A percentile compares a stretch with the other conserved stretches of the same genome.
Conservation (phyloP, 2,888 invertebrate species). For the Leucophenga maculata region DNA sequence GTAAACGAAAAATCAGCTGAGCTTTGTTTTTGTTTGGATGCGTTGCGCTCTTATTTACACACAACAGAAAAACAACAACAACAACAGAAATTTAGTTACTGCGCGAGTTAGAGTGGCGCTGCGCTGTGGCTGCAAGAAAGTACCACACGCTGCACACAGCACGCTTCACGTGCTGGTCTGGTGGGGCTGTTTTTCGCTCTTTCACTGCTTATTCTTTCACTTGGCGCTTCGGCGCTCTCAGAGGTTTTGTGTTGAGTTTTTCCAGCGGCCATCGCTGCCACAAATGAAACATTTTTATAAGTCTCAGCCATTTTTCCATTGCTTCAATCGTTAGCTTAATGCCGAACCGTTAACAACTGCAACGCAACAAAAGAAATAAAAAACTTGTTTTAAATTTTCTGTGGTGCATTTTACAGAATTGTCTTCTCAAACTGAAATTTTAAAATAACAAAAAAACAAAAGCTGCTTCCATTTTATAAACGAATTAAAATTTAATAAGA, state of each 20-base stretch:
- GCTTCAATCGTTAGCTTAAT: conserved; percentile 71
- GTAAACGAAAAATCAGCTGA: conserved; percentile 58
- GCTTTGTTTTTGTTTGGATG: conserved; percentile 61
- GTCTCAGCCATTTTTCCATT: conserved; percentile 70
- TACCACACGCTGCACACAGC: not conserved
- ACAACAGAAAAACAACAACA: not conserved
- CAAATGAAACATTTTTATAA: too few relatives aligned
- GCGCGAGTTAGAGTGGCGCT: not conserved
- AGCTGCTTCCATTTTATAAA: not conserved
- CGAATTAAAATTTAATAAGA: conserved; percentile 26
- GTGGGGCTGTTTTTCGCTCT: conserved; percentile 32
- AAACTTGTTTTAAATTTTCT: not conserved
- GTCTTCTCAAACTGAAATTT: conserved; percentile 27
- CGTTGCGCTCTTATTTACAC: conserved; percentile 1
- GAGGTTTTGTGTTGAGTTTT: conserved; percentile 46
- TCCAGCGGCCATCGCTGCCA: conserved; percentile 36
- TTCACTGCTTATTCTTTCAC: conserved; percentile 33
- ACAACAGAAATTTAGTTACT: not conserved
- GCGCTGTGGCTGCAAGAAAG: not conserved
- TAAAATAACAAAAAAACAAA: conserved; percentile 27
- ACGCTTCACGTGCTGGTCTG: too few relatives aligned
- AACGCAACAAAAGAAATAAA: conserved; percentile 4
- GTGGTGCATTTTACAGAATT: not conserved
- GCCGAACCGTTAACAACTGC: conserved; percentile 63
- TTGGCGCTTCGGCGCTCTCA: conserved; percentile 32